Base-by-base conservation (phyloP, 1,140 invertebrate species). In the Euschistus heros region DNA sequence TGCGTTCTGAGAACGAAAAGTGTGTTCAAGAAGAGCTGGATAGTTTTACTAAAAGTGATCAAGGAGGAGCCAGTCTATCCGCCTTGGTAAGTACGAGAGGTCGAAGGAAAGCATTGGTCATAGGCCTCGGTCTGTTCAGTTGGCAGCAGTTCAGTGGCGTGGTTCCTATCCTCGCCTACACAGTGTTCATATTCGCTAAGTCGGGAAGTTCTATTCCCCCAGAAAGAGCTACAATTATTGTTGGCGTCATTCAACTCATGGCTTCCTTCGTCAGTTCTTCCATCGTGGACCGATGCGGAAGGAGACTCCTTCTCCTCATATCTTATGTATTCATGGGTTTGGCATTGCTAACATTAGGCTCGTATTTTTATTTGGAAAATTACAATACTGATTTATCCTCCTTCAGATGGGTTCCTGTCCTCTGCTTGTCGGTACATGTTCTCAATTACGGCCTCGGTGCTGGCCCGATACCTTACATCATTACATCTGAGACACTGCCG, bases 121-220 rank as follows among this genome's bases (percentile, higher is more conserved):
- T 91, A 42, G 83, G 83, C 18, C 77, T 92, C 2, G 82, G 84
- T 0, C 78, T 89, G 55, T 89, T 94, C 84, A 79, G 85, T 71
- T 88, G 92, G 76, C 91, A 93, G 73, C 88, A 91, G 73, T 79
- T 89, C 61, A 86, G 85, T 63, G 89, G 88, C 20, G 82, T 91
- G 64, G 89, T 93, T 76, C 89, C 88, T 17, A 84, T 94, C 26
- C 88, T 93, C 69, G 92, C 92, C 76, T 92, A 91, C 72, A 86
- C 88, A 0, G 82, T 84, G 5, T 77, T 80, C 7, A 92, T 89
- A 74, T 92, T 88, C 72, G 30, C 68, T 76, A 79, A 76, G 76
- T 84, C 91, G 20, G 88, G 88, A 37, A 86, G 83, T 66, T 75
- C 79, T 15, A 76, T 92, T 20, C 71, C 84, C 37, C 76, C 86